phyloP scores from a whole-genome alignment of 1,140 invertebrate species.

The Zaprionus africanus region DNA sequence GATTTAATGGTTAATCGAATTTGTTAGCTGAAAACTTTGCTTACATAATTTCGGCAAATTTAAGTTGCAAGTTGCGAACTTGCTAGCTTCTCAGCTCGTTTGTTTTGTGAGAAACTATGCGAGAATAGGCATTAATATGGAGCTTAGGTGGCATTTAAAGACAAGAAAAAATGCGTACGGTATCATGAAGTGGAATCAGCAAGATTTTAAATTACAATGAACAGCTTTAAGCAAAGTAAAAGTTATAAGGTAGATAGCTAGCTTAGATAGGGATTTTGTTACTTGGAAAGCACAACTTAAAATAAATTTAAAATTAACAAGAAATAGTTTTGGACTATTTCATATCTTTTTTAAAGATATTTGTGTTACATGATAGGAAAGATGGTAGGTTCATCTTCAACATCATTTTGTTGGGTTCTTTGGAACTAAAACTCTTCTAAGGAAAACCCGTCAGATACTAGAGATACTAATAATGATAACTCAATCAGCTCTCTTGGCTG shows the following conservation, averaged over 20 bases:
- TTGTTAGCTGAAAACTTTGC: conserved; percentile 30
- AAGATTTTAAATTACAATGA: neutral
- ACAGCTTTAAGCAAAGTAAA: neutral
- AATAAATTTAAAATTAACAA: neutral
- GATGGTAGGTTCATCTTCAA: too few relatives aligned
- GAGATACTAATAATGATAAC: conserved; percentile 24
- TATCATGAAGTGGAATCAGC: neutral
- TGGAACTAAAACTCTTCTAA: neutral
- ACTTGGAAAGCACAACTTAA: neutral
- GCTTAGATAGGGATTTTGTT: neutral
- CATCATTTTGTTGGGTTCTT: too few relatives aligned
- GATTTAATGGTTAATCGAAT: conserved; percentile 61
- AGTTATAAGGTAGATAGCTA: neutral
- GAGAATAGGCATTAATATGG: neutral
- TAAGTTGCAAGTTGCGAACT: neutral
- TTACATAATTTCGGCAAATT: conserved; percentile 24
- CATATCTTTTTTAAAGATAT: too few relatives aligned
- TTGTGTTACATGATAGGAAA: too few relatives aligned
- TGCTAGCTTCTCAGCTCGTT: neutral
- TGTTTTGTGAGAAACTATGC: neutral
- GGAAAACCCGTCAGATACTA: neutral
- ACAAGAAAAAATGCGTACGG: neutral
- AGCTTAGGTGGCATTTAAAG: neutral
- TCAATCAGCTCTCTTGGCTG: conserved; percentile 10
- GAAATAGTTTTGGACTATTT: too few relatives aligned